phyloP scores from a whole-genome alignment of 2,113 vertebrate genomes.

The Pluvianellus socialis region DNA sequence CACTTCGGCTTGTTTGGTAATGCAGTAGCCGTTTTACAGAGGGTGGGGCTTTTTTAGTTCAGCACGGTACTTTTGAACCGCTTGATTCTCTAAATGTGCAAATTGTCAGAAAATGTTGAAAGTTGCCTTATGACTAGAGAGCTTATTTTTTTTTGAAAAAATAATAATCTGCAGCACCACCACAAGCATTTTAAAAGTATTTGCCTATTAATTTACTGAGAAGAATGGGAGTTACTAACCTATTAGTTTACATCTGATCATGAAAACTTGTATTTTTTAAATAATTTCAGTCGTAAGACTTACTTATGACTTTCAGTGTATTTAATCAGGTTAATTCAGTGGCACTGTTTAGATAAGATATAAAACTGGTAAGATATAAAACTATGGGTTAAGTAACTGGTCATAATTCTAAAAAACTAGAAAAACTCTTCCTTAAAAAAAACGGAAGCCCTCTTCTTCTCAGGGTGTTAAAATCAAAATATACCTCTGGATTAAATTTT shows the following conservation, averaged over 20 bases:
- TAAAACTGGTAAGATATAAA: neutral
- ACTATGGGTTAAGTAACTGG: slow-evolving; percentile 34
- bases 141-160: neutral
- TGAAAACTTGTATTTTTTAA: neutral
- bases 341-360: neutral
- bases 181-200: neutral
- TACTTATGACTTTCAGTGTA: neutral
- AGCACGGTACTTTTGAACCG: neutral
- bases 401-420: slow-evolving; percentile 6
- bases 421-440: neutral
- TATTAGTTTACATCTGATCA: neutral
- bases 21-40: slow-evolving; percentile 28
- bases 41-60: slow-evolving; percentile 41
- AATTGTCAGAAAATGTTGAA: slow-evolving; percentile 45
- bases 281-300: neutral
- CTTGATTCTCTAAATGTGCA: slow-evolving; percentile 8
- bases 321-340: slow-evolving; percentile 1
- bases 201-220: neutral
- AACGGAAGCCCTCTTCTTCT: neutral
- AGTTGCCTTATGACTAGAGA: slow-evolving; percentile 19
- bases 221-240: neutral
- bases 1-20: slow-evolving; percentile 47
- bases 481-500: slow-evolving; percentile 33
- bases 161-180: neutral
- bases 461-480: slow-evolving; percentile 10